Percentiles rank a stretch among this genome's conserved stretches.
Evolutionary conservation across 2,797 vertebrate species (phyloP).

Genomic region (Distichodus sexfasciatus): DNA sequence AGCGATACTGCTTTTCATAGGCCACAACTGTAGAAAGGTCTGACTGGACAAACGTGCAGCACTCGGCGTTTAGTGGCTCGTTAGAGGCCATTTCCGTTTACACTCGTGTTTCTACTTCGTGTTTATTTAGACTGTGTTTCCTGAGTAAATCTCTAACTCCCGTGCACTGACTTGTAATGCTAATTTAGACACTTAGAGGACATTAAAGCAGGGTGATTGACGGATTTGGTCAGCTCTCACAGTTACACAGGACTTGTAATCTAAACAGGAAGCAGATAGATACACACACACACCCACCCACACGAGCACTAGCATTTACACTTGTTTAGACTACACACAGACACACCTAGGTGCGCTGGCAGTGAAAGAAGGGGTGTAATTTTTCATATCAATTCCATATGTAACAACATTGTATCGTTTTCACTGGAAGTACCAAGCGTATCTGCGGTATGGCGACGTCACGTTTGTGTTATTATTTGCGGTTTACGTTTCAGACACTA

Average conservation of each 20-base stretch:
- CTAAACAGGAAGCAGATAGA: neutral
- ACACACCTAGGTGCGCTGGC: neutral
- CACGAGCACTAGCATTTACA: neutral
- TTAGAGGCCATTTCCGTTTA: neutral
- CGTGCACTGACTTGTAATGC: neutral
- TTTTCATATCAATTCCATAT: conserved; percentile 4
- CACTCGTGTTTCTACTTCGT: neutral
- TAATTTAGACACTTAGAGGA: neutral
- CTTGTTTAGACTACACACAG: neutral
- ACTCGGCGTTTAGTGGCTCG: neutral
- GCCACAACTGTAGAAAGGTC: neutral
- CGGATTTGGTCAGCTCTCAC: neutral
- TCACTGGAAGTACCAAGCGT: too few species aligned
- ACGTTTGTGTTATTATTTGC: conserved; percentile 41
- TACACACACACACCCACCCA: neutral
- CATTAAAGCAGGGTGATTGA: neutral
- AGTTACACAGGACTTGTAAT: neutral
- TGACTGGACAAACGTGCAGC: neutral
- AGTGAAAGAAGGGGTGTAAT: neutral
- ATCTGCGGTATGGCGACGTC: too few species aligned
- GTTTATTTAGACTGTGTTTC: neutral
- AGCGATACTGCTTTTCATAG: too few species aligned
- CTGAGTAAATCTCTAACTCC: neutral
- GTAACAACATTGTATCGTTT: too few species aligned
- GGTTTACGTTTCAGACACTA: conserved; percentile 86